Percentiles rank a stretch among this genome's conserved stretches.
Evolutionary conservation across 1,140 invertebrate genomes (phyloP).

Genomic region (Camponotus floridanus): DNA sequence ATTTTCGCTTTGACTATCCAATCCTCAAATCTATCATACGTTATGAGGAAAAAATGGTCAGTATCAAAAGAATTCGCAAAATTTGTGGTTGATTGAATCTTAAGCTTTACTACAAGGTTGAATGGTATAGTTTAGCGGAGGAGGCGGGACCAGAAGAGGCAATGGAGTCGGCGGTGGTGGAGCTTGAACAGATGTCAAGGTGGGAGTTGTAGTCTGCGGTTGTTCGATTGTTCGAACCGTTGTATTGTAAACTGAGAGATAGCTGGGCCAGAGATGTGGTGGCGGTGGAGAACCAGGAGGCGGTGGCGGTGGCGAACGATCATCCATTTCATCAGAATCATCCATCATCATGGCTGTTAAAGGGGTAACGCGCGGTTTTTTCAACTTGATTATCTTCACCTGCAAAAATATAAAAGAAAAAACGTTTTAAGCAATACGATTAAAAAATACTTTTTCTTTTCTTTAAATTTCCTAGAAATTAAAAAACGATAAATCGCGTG

Average conservation of each 20-base stretch:
- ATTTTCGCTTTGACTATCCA: not conserved
- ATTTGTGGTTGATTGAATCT: not conserved
- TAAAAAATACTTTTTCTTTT: not conserved
- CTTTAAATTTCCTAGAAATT: not conserved
- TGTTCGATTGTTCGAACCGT: conserved; percentile 57
- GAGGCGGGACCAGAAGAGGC: conserved; percentile 84
- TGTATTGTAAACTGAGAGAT: conserved; percentile 82
- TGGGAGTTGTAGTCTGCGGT: conserved; percentile 57
- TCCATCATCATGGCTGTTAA: conserved; percentile 82
- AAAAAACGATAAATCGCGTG: not conserved
- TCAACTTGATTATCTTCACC: conserved; percentile 83
- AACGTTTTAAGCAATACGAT: not conserved
- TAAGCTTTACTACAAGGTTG: conserved; percentile 84
- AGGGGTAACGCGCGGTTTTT: conserved; percentile 82
- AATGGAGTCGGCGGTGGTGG: conserved; percentile 84
- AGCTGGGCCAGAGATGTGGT: conserved; percentile 86
- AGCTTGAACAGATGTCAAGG: conserved; percentile 69
- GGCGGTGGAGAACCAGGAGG: conserved; percentile 87
- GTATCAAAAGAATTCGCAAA: conserved; percentile 11
- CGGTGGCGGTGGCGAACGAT: conserved; percentile 87
- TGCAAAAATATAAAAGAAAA: conserved; percentile 62
- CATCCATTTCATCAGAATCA: conserved; percentile 86
- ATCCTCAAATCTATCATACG: not conserved
- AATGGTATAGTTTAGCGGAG: conserved; percentile 83
- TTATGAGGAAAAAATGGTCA: not conserved